These are phyloP conservation scores for Hirtodrosophila confusa DNA, from an alignment of 2,888 invertebrate species.

Conservation along the genomic window DNA sequence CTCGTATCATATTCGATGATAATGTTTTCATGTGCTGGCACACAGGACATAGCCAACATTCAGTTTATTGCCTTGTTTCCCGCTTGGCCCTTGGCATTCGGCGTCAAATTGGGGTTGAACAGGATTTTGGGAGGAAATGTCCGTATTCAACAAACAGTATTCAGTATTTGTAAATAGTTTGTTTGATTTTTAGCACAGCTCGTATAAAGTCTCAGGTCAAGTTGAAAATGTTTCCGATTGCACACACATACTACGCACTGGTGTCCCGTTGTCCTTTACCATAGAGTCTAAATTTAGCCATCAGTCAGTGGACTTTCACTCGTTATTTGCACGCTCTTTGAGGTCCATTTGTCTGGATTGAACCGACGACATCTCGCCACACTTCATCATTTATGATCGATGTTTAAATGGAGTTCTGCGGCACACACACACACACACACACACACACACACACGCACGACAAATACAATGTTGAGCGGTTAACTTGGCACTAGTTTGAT, in stretches of 20 bases:
- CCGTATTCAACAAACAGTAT: constrained; percentile 1
- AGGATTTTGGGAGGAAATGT: no score
- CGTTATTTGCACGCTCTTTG: constrained; percentile 49
- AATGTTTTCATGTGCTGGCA: constrained; percentile 62
- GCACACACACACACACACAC: constrained; percentile 1
- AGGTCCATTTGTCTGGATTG: constrained; percentile 71
- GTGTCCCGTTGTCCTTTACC: constrained; percentile 17
- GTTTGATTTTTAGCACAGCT: constrained; percentile 21
- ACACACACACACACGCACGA: constrained; percentile 2
- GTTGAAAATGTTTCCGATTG: constrained; percentile 33
- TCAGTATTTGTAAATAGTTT: constrained; percentile 61
- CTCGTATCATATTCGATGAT: constrained; percentile 63
- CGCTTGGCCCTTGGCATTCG: constrained; percentile 21
- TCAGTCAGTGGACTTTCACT: constrained; percentile 51
- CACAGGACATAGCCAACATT: constrained; percentile 14
- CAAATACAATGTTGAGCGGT: no score
- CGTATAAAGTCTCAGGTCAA: constrained; percentile 13
- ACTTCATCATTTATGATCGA: constrained; percentile 74
- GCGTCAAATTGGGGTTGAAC: constrained; percentile 11
- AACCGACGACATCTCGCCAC: constrained; percentile 28
- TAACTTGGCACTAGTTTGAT: not conserved
- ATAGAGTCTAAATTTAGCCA: constrained; percentile 45
- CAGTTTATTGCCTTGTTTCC: constrained; percentile 49
- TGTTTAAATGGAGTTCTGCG: constrained; percentile 34
- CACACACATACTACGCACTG: constrained; percentile 40